phyloP scores from a whole-genome alignment of 2,888 invertebrate species.

The Oscheius sp. region DNA sequence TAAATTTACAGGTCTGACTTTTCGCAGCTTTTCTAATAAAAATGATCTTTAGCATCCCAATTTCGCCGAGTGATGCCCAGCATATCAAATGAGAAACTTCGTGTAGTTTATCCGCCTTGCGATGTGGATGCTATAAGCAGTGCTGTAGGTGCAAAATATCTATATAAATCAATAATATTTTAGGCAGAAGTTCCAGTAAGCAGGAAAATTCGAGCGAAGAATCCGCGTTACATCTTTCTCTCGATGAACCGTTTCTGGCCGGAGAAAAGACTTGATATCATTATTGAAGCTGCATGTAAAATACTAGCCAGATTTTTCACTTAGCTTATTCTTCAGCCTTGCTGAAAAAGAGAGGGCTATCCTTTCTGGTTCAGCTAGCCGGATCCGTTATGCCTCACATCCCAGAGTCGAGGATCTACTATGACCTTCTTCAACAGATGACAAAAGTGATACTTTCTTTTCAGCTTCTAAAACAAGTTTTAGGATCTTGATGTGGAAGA shows the following conservation, averaged over 20 bases:
- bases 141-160: constrained; percentile 30
- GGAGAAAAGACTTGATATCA: constrained; percentile 68
- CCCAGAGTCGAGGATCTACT: constrained; percentile 72
- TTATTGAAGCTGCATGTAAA: constrained; percentile 67
- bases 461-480: too few species aligned
- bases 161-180: constrained; percentile 9
- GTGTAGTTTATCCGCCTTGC: constrained; percentile 69
- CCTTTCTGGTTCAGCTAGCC: constrained; percentile 61
- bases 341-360: constrained; percentile 56
- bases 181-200: constrained; percentile 49
- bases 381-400: constrained; percentile 73
- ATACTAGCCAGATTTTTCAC: background rate
- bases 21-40: too few species aligned
- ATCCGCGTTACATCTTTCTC: constrained; percentile 62
- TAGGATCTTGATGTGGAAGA: constrained; percentile 65
- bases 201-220: constrained; percentile 51
- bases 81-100: constrained; percentile 59
- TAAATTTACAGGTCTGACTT: constrained; percentile 72
- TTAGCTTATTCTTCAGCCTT: constrained; percentile 49
- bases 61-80: constrained; percentile 66
- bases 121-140: constrained; percentile 64
- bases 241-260: constrained; percentile 70
- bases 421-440: constrained; percentile 70
- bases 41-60: constrained; percentile 48
- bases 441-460: too few species aligned